Percentiles rank a stretch among this genome's conserved stretches.
These are phyloP conservation scores for Cephalopterus ornatus DNA, from an alignment of 2,113 vertebrate species.

Conservation along the genomic window DNA sequence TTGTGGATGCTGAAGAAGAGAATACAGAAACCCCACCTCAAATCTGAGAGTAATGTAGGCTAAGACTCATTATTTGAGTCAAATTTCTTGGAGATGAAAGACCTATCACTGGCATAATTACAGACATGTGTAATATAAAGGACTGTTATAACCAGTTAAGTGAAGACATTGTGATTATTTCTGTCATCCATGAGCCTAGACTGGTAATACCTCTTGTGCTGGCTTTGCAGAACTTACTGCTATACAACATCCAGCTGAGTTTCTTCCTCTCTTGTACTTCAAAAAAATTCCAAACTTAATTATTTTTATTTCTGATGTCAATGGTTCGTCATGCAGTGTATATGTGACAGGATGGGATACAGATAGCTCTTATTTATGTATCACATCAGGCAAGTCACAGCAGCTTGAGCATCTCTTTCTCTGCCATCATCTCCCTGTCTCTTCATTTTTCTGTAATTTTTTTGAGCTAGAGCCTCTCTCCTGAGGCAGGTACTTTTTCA, in stretches of 20 bases:
- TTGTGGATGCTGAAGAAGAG: not conserved
- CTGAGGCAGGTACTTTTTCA: conserved; percentile 13
- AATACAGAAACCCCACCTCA: not conserved
- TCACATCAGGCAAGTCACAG: not conserved
- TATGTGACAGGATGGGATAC: not conserved
- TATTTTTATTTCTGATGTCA: not conserved
- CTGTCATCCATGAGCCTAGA: not conserved
- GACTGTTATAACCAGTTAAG: not conserved
- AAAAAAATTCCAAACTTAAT: not conserved
- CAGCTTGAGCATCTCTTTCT: not conserved
- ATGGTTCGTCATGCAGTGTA: not conserved
- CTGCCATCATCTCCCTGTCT: not conserved
- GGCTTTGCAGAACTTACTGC: not conserved
- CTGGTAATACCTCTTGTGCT: not conserved
- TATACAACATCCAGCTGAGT: not conserved
- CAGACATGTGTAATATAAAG: not conserved
- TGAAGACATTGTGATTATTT: not conserved
- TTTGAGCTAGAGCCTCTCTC: not conserved
- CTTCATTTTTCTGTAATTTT: not conserved
- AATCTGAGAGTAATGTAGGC: not conserved
- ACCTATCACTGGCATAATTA: not conserved
- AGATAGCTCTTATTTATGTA: not conserved
- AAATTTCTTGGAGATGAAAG: not conserved
- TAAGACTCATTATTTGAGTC: not conserved
- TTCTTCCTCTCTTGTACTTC: not conserved